phyloP scores from a whole-genome alignment of 2,888 invertebrate species.

The Dasysyrphus albostriatus region DNA sequence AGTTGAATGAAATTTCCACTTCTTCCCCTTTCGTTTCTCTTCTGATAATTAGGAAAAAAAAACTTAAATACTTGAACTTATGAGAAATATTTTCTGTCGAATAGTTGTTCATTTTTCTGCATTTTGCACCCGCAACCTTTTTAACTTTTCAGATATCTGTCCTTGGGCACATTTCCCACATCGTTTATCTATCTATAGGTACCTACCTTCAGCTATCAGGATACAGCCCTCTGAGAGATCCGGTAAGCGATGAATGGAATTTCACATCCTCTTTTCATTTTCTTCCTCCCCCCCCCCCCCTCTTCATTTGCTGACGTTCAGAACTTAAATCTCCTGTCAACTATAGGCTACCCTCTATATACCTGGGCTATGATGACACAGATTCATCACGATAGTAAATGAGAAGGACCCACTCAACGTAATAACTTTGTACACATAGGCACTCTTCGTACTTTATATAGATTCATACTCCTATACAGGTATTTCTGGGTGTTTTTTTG shows the following conservation, averaged over 20 bases:
- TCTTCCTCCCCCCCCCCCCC: not conserved
- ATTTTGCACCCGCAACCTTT: constrained; percentile 65
- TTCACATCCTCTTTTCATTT: constrained; percentile 21
- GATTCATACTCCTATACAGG: not conserved
- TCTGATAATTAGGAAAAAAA: not conserved
- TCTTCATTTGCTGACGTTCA: not conserved
- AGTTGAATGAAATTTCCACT: not conserved
- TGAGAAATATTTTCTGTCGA: constrained; percentile 66
- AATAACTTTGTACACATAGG: constrained; percentile 68
- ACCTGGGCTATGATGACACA: constrained; percentile 49
- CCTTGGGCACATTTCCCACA: constrained; percentile 67
- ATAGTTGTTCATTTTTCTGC: constrained; percentile 73
- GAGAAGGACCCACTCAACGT: constrained; percentile 70
- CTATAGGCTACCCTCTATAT: not conserved
- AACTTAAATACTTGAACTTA: constrained; percentile 25
- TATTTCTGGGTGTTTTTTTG: constrained; percentile 13
- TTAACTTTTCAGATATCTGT: constrained; percentile 61
- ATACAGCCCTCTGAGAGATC: constrained; percentile 25
- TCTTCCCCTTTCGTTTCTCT: not conserved
- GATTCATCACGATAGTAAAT: constrained; percentile 71
- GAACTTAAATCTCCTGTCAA: constrained; percentile 3
- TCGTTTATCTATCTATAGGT: constrained; percentile 25
- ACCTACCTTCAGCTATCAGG: constrained; percentile 10
- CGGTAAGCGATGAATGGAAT: constrained; percentile 43
- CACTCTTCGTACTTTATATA: constrained; percentile 11